Evolutionary conservation across 2,113 vertebrate species (phyloP), one percentile per base, ranked within the genome.

Genomic region (Pandion haliaetus): DNA sequence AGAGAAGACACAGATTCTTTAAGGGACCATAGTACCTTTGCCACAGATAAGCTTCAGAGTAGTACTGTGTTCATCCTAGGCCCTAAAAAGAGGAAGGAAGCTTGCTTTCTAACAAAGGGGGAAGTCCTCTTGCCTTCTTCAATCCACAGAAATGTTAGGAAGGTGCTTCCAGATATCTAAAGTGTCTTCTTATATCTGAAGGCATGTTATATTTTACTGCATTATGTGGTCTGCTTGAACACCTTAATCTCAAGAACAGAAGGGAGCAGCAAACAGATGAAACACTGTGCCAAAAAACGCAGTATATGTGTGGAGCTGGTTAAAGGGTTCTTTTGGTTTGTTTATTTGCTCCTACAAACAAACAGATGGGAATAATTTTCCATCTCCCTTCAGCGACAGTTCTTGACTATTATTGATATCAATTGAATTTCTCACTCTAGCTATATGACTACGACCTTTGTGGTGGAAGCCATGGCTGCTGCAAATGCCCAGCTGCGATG

Each of bases 401-500:
- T 87, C 40, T 90, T 82, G 78, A 36, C 62, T 85, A 2, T 67
- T 79, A 36, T 1, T 93, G 66, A 44, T 79, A 71, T 4, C 42
- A 40, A 2, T 31, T 17, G 65, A 23, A 50, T 91, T 88, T 87
- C 44, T 82, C 78, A 85, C 58, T 73, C 31, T 95, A 99, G 99
- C 97, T 99, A 99, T 67, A 98, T 99, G 99, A 99, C 99, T 2
- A 99, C 99, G 4, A 99, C 99, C 5, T 99, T 99, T 54, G 99
- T 99, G 96, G 98, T 99, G 25, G 99, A 99, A 98, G 99, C 99
- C 80, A 99, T 99, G 99, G 99, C 99, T 16, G 99, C 99, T 12
- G 99, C 99, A 73, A 99, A 99, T 2, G 99, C 99, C 55, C 99
- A 99, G 95, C 98, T 99, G 82, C 98, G 96, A 90, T 99, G 99